Conservation (phyloP, 2,113 vertebrate genomes). For the Lanius ludovicianus region DNA sequence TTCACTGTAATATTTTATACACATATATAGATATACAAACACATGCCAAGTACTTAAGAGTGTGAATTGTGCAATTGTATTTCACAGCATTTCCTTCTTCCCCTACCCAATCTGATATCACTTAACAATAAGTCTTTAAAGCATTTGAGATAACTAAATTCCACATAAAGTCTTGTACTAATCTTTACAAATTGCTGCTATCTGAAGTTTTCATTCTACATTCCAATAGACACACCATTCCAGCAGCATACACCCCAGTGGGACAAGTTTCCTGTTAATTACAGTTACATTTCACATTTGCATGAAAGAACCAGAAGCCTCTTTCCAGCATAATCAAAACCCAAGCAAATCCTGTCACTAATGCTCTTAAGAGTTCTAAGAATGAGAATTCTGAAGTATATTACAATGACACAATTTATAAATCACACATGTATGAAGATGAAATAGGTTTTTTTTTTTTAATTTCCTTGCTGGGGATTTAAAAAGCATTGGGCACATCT, state of each 20-base stretch:
- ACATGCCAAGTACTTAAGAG: background rate
- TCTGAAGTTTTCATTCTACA: background rate
- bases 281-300: background rate
- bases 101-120: background rate
- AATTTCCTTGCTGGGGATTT: background rate
- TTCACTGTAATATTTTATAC: background rate
- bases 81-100: background rate
- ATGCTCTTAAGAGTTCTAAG: background rate
- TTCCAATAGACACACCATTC: background rate
- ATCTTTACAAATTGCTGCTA: constrained; percentile 17
- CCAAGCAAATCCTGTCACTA: background rate
- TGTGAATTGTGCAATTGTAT: background rate
- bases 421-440: background rate
- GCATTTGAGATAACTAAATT: constrained; percentile 1
- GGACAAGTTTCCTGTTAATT: background rate
- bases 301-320: background rate
- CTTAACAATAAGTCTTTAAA: constrained; percentile 2
- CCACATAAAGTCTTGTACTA: background rate
- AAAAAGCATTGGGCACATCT: background rate
- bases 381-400: background rate
- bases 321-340: background rate
- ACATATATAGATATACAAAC: background rate
- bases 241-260: background rate
- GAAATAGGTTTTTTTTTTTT: background rate
- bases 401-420: background rate